Evolutionary conservation across 2,113 vertebrate genomes (phyloP), one percentile per base, ranked within the genome.

Genomic region (Coptodon rendalli): DNA sequence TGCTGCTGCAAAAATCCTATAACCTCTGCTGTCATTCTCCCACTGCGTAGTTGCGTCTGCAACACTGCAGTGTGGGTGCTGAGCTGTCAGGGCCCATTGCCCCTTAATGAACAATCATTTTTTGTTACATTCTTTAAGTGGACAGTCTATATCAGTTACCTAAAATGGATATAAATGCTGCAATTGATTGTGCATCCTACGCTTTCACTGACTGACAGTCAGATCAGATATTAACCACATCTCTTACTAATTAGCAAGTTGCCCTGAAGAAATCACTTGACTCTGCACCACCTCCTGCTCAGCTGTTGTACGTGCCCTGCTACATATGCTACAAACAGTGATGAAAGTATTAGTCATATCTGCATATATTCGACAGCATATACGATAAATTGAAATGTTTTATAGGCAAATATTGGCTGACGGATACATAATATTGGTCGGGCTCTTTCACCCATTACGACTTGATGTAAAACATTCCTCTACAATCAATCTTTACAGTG

Each of bases 71-170:
- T 50, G 89, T 85, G 85, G 86, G 85, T 87, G 91, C 93, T 87
- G 86, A 89, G 73, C 91, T 94, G 93, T 93, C 92, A 90, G 87
- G 94, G 94, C 90, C 94, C 94, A 94, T 95, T 94, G 94, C 89
- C 89, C 89, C 84, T 92, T 94, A 93, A 96, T 95, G 91, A 96
- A 94, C 94, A 95, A 95, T 95, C 92, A 93, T 90, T 92, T 96
- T 94, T 87, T 83, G 82, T 87, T 86, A 80, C 83, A 89, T 91
- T 92, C 87, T 82, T 79, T 86, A 94, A 93, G 85, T 84, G 84
- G 83, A 54, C 91, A 91, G 92, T 93, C 91, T 92, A 90, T 90
- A 53, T 81, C 31, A n/a, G 63, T 91, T 87, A 81, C 38, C 45
- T 85, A 86, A 86, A 93, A 85, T 83, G 52, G 29, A 81, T 88